These are phyloP conservation scores for Okapia johnstoni DNA, from an alignment of 2,113 vertebrate genomes.

Conservation along the genomic window DNA sequence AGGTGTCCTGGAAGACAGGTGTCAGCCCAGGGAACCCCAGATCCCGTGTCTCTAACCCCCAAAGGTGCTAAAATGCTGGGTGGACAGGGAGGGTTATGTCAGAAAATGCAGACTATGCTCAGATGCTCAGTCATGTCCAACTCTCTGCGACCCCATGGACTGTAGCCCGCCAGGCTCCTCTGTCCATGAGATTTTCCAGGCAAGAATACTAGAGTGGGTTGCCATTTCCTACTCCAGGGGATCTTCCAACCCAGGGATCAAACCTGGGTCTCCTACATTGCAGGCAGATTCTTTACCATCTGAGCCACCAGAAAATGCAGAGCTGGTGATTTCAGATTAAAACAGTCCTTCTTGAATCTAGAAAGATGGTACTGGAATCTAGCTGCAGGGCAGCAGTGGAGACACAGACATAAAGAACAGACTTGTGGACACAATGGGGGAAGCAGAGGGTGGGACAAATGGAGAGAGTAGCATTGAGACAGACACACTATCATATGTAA, in stretches of 20 bases:
- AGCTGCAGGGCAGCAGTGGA: background rate
- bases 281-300: background rate
- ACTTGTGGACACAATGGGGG: background rate
- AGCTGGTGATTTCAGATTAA: background rate
- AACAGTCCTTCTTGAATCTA: background rate
- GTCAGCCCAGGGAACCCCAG: background rate
- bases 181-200: background rate
- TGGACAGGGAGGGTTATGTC: background rate
- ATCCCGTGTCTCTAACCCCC: background rate
- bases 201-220: background rate
- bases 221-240: background rate
- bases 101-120: background rate
- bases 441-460: background rate
- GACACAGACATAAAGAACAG: background rate
- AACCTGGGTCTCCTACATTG: background rate
- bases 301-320: background rate
- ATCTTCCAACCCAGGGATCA: background rate
- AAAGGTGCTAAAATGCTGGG: background rate
- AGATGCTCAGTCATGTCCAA: accelerated
- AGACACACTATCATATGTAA: accelerated
- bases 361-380: background rate
- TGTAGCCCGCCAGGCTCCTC: background rate
- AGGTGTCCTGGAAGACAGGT: background rate
- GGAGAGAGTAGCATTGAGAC: background rate
- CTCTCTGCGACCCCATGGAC: background rate